phyloP scores from a whole-genome alignment of 2,113 vertebrate genomes.

The Coturnix japonica region DNA sequence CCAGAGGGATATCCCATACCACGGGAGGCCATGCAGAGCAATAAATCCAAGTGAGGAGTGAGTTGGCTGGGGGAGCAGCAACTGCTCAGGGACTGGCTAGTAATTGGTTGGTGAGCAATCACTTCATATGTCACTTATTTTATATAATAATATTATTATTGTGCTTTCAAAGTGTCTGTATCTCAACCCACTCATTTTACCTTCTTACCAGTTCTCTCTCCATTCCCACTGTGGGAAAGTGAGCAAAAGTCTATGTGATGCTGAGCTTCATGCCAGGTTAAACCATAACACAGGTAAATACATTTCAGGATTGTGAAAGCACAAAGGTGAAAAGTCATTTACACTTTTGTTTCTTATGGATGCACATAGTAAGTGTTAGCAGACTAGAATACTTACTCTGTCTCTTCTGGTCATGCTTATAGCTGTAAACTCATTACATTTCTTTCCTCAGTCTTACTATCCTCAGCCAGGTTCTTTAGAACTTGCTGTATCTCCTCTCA shows the following conservation, averaged over 20 bases:
- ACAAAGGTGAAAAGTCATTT: not conserved
- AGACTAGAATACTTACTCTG: not conserved
- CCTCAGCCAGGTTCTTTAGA: not conserved
- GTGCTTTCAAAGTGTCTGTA: no score
- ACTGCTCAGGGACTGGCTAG: not conserved
- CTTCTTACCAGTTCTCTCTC: no score
- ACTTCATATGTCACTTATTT: not conserved
- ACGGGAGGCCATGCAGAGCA: not conserved
- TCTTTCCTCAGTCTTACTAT: not conserved
- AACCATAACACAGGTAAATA: not conserved
- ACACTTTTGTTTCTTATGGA: not conserved
- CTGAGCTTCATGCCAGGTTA: no score
- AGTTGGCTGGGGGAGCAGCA: not conserved
- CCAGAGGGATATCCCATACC: not conserved
- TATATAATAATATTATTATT: no score
- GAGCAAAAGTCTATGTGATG: no score
- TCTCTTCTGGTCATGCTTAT: not conserved
- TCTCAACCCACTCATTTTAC: no score
- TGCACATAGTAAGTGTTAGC: not conserved
- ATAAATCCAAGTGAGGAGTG: not conserved
- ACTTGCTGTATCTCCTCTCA: not conserved
- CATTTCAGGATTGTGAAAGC: not conserved
- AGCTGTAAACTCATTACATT: not conserved
- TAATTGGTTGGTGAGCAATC: not conserved
- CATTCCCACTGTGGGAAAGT: no score